Conservation (phyloP, 2,113 vertebrate genomes). For the Odocoileus hemionus region DNA sequence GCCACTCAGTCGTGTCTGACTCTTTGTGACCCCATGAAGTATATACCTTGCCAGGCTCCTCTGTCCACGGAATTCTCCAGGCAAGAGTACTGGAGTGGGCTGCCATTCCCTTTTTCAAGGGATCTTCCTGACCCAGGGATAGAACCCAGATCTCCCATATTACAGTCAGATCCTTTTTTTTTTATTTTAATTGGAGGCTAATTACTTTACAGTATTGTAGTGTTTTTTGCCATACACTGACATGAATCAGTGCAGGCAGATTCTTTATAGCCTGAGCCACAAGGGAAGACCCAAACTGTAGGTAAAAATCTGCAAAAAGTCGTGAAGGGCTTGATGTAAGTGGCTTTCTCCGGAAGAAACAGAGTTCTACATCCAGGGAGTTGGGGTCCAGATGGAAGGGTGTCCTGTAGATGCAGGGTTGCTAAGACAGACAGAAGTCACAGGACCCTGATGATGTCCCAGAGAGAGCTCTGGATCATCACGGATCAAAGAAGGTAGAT, state of each 20-base stretch:
- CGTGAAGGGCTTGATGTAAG: background rate
- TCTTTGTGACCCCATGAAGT: background rate
- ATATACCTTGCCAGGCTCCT: background rate
- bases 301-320: background rate
- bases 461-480: background rate
- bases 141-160: background rate
- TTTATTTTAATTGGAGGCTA: background rate
- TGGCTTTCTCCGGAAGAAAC: background rate
- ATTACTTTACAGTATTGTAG: background rate
- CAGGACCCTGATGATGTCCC: background rate
- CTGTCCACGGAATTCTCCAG: background rate
- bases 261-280: background rate
- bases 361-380: background rate
- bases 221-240: background rate
- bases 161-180: background rate
- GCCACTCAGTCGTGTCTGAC: background rate
- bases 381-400: rapidly evolving
- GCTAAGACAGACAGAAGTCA: background rate
- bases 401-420: background rate
- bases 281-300: background rate
- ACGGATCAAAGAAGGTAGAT: background rate
- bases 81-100: background rate
- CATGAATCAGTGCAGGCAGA: background rate
- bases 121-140: background rate
- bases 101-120: background rate